Base-by-base conservation (phyloP, 2,797 vertebrate genomes). In the Acrocephalus scirpaceus region DNA sequence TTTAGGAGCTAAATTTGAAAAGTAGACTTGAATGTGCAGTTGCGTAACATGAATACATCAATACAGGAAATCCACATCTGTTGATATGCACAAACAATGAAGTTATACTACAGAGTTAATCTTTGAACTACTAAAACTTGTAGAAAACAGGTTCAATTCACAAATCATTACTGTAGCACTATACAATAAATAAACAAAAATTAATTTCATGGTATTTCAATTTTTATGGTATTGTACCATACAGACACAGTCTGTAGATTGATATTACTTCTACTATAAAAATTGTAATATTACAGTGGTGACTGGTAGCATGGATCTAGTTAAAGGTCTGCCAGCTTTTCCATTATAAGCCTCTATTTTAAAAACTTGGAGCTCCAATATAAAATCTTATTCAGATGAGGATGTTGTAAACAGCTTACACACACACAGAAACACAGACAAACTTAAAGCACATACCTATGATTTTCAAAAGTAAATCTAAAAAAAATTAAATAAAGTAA, bases 191-290 rank as follows among this genome's bases (percentile, higher is more conserved):
- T 89, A 93, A 94, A 94, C 58, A 97, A 94, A 94, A 93, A 92
- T 40, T 91, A 12, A 96, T 96, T 96, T 97, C 56, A 96, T 87
- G 90, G 90, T 88, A 93, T 95, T 95, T 85, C 79, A 92, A 34
- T 91, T 87, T 96, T 97, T 95, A 95, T 91, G 42, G 25, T 76
- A 78, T 73, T 91, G 18, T 91, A 86, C 34, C 36, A 36, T 75
- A 44, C 45, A 91, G 64, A 56, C 30, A 80, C 30, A 79, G 73
- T 75, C 61, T 70, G 71, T 65, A 92, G 54, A 60, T 73, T 86
- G 20, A 20, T 90, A 66, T 93, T 91, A 89, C 54, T 88, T 91
- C 65, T 71, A 45, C 76, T 82, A 72, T 93, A 93, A 97, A 97
- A 95, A 67, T 9, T 54, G 23, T 75, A 77, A 76, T 90, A 90